Conservation (phyloP, 1,140 invertebrate genomes). For the Pachyrhynchus sulphureomaculatus region DNA sequence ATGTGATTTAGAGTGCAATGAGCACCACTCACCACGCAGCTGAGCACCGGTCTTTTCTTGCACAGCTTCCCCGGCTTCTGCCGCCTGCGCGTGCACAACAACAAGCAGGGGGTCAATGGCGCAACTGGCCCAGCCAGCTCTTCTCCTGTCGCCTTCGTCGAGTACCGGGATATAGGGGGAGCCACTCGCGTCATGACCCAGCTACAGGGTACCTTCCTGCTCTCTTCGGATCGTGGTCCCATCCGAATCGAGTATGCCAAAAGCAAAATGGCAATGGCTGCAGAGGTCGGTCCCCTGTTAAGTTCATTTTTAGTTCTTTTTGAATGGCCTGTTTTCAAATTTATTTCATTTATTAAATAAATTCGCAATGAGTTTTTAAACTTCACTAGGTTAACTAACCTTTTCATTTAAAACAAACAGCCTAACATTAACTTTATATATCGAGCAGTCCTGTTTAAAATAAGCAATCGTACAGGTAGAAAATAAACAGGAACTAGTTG, state of each 20-base stretch:
- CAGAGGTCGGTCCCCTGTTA: slow-evolving; percentile 62
- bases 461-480: too few relatives aligned
- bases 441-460: too few relatives aligned
- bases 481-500: too few relatives aligned
- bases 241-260: slow-evolving; percentile 98
- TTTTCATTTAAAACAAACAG: too few relatives aligned
- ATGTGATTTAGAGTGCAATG: neutral
- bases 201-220: slow-evolving; percentile 90
- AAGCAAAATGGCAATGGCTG: slow-evolving; percentile 93
- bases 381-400: too few relatives aligned
- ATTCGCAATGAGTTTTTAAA: too few relatives aligned
- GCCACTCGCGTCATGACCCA: slow-evolving; percentile 87
- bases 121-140: slow-evolving; percentile 58
- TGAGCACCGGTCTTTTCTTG: slow-evolving; percentile 49
- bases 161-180: slow-evolving; percentile 89
- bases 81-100: slow-evolving; percentile 95
- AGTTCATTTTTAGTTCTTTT: neutral
- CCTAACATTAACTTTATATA: too few relatives aligned
- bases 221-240: slow-evolving; percentile 91
- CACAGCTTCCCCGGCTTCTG: slow-evolving; percentile 94
- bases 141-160: slow-evolving; percentile 93
- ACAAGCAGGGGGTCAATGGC: slow-evolving; percentile 77
- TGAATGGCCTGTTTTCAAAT: neutral
- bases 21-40: slow-evolving; percentile 18
- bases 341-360: too few relatives aligned